Conservation (phyloP, 1,140 invertebrate genomes). For the Apocrypta bakeri region DNA sequence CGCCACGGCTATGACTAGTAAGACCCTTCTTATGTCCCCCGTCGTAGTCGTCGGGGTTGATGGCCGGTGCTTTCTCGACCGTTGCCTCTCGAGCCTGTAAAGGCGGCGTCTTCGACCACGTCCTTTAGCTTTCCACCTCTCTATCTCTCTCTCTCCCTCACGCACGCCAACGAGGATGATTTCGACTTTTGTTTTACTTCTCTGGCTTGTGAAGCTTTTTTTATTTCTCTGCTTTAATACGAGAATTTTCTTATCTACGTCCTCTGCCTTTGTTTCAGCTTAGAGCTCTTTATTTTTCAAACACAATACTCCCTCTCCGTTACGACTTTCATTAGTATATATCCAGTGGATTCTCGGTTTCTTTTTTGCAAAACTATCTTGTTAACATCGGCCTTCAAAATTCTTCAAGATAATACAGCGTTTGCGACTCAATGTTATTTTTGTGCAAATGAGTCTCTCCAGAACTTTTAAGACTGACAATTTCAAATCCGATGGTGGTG, state of each 20-base stretch:
- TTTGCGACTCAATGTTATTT: neutral
- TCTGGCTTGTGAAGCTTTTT: no score
- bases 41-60: neutral
- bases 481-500: neutral
- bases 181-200: neutral
- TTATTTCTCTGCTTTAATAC: neutral
- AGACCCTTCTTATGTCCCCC: conserved; percentile 36
- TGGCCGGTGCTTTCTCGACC: conserved; percentile 26
- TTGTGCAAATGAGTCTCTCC: neutral
- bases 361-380: no score
- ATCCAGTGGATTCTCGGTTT: no score
- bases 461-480: neutral
- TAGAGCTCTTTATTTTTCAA: conserved; percentile 28
- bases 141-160: conserved; percentile 29
- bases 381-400: neutral
- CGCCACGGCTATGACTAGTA: conserved; percentile 37
- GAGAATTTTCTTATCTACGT: neutral
- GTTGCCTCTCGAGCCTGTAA: conserved; percentile 18
- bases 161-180: conserved; percentile 3
- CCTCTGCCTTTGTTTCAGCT: conserved; percentile 3
- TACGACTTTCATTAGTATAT: neutral
- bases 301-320: neutral
- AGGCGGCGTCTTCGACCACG: conserved; percentile 9
- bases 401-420: no score
- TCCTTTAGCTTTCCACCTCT: neutral